Evolutionary conservation across 2,888 invertebrate genomes (phyloP).

Genomic region (Cecidostiba fungosa): DNA sequence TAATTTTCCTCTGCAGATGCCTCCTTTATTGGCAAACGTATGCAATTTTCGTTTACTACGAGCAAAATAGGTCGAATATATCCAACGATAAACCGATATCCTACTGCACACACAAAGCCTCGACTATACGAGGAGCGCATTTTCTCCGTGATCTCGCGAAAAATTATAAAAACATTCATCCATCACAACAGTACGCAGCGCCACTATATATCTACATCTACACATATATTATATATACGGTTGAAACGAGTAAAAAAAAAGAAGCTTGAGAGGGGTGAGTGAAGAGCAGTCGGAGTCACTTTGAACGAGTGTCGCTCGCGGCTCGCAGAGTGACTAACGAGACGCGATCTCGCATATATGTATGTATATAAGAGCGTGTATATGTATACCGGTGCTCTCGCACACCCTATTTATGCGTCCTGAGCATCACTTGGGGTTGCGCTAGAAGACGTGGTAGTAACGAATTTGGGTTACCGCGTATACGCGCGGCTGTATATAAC

Average conservation of each 20-base stretch:
- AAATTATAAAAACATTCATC: slow-evolving; percentile 8
- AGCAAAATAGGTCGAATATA: not conserved
- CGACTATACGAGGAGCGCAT: not conserved
- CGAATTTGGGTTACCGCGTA: slow-evolving; percentile 5
- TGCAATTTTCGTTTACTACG: not conserved
- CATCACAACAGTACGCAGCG: not conserved
- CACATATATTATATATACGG: not conserved
- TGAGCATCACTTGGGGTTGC: not conserved
- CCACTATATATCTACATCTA: too few species aligned
- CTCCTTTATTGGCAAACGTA: too few species aligned
- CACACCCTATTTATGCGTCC: slow-evolving; percentile 41
- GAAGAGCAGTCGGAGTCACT: slow-evolving; percentile 26
- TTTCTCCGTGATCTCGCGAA: not conserved
- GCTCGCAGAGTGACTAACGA: slow-evolving; percentile 50
- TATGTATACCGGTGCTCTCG: not conserved
- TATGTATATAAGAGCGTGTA: not conserved
- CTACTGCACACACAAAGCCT: not conserved
- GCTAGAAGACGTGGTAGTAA: not conserved
- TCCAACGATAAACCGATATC: not conserved
- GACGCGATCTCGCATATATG: slow-evolving; percentile 25
- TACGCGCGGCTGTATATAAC: not conserved
- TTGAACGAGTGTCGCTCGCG: slow-evolving; percentile 32
- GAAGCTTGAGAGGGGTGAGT: not conserved
- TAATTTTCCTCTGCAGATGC: too few species aligned
- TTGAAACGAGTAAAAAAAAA: not conserved